Percentiles rank a stretch among this genome's conserved stretches.
These are phyloP conservation scores for Perca fluviatilis DNA, from an alignment of 2,113 vertebrate species.

Conservation along the genomic window DNA sequence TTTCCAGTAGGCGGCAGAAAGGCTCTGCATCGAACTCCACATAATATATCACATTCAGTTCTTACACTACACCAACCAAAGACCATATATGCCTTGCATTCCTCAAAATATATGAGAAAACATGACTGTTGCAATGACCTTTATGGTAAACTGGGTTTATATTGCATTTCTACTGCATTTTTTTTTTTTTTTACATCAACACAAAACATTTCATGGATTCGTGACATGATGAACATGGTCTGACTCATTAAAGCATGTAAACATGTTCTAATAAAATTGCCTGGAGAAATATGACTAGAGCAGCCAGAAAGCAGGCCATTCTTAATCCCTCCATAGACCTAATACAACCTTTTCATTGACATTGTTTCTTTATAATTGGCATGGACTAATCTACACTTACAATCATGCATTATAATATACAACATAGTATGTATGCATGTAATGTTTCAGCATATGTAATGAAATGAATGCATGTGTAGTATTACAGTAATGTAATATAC, in stretches of 20 bases:
- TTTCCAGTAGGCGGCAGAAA: neutral
- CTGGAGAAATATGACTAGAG: neutral
- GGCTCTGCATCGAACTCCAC: neutral
- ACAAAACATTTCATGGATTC: neutral
- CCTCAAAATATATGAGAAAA: neutral
- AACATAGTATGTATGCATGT: neutral
- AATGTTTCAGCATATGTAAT: neutral
- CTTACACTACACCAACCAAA: neutral
- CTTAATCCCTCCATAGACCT: neutral
- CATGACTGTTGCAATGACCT: neutral
- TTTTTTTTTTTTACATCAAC: neutral
- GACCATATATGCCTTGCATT: neutral
- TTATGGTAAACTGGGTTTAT: neutral
- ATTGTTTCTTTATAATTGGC: neutral
- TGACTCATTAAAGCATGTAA: neutral
- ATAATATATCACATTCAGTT: neutral
- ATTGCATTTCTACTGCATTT: neutral
- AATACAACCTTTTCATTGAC: neutral
- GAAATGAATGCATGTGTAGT: neutral
- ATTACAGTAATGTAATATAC: neutral
- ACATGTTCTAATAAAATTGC: neutral
- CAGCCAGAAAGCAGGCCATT: too few species aligned
- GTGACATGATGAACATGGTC: neutral
- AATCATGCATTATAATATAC: neutral
- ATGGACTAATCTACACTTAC: neutral